Base-by-base conservation (phyloP, 2,797 vertebrate genomes). In the Rhinichthys osculus region DNA sequence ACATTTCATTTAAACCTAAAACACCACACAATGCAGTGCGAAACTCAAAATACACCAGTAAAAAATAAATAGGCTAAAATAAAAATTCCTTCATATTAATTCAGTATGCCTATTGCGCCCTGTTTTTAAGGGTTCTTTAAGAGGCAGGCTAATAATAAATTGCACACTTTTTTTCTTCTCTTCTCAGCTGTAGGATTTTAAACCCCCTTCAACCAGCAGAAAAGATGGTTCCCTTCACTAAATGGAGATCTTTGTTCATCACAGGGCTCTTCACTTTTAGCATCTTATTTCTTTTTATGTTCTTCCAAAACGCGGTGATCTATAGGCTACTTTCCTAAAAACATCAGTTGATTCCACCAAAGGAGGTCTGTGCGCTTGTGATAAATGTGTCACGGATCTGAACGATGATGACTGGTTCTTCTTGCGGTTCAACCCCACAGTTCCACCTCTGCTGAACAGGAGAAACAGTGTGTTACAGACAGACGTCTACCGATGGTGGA, bases 401-500 rank as follows among this genome's bases (percentile, higher is more conserved):
- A 81, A 38, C 4, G 79, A 81, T 52, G 47, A 16, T 10, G 44
- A 38, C 7, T 81, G 79, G 79, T 81, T 81, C 64, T 69, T 81
- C 66, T 69, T 10, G 13, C 52, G 81, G 13, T 98, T 97, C 93
- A 97, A 97, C 92, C 92, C 89, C 83, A 96, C 96, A 72, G 78
- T 96, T 88, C 94, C 94, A 82, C 96, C 97, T 1, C 92, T 98
- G 89, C 93, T 99, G 94, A 97, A 96, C 14, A 93, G 90, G 54
- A 95, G 92, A 82, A 98, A 97, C 88, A 95, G 95, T 13, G 76
- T 92, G 30, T 89, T 99, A 85, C 94, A 96, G 2, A 94, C 97
- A 0, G 95, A 96, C 19, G 96, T 95, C 72, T 97, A 95, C 87
- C 94, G 44, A 72, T 99, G 98, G 98, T 99, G 97, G 97, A 62